Conservation (phyloP, 37 sponge, comb jelly and placozoan genomes). For the Ephydatia muelleri region DNA sequence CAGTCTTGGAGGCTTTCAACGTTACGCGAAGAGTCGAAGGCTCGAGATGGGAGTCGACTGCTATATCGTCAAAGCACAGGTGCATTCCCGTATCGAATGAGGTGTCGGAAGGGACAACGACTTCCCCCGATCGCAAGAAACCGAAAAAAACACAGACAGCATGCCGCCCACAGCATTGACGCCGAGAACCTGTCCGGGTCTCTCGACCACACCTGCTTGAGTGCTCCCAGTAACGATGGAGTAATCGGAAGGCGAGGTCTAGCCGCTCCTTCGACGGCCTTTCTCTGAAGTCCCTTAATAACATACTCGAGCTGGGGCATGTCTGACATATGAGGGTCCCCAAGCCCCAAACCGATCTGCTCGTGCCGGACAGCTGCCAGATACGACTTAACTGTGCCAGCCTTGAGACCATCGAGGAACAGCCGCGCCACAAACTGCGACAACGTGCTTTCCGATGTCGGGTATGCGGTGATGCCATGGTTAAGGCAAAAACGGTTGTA, state of each 20-base stretch:
- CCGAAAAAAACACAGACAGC: conserved; percentile 30
- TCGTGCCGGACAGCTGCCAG: conserved; percentile 27
- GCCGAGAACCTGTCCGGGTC: not conserved
- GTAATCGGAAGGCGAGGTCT: conserved; percentile 33
- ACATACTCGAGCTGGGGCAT: conserved; percentile 10
- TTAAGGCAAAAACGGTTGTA: conserved; percentile 30
- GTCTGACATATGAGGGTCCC: not conserved
- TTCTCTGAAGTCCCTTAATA: conserved; percentile 5
- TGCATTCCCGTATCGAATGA: conserved; percentile 13
- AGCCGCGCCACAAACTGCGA: conserved; percentile 34
- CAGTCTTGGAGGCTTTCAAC: conserved; percentile 20
- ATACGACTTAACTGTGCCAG: conserved; percentile 21
- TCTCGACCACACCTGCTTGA: conserved; percentile 6
- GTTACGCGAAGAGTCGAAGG: not conserved
- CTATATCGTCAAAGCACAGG: not conserved
- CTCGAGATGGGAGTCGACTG: not conserved
- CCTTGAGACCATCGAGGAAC: not conserved
- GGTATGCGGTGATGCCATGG: not conserved
- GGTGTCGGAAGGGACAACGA: conserved; percentile 3
- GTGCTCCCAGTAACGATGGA: conserved; percentile 1
- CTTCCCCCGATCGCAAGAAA: conserved; percentile 12
- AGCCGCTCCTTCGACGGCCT: not conserved
- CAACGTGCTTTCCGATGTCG: conserved; percentile 22
- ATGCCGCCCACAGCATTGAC: conserved; percentile 39
- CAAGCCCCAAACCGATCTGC: conserved; percentile 2